Conservation (phyloP, 2,888 invertebrate genomes). For the Rhodophaea formosa region DNA sequence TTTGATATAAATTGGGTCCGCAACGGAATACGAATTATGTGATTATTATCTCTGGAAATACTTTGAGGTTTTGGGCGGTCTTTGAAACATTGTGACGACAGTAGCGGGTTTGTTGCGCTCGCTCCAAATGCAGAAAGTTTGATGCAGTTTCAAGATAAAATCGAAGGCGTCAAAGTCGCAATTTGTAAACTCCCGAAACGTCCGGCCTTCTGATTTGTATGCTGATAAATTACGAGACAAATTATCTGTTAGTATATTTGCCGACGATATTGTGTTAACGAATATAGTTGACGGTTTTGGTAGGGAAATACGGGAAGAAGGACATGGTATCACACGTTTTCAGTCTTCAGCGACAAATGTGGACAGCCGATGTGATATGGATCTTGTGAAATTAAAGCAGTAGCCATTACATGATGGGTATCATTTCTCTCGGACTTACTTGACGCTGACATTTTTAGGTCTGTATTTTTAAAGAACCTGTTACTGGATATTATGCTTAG, state of each 20-base stretch:
- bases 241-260: slow-evolving; percentile 28
- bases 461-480: too few relatives aligned
- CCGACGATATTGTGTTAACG: slow-evolving; percentile 17
- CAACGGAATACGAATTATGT: slow-evolving; percentile 35
- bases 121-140: slow-evolving; percentile 46
- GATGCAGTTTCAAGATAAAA: slow-evolving; percentile 56
- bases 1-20: slow-evolving; percentile 26
- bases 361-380: slow-evolving; percentile 40
- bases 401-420: not conserved
- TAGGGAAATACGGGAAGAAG: slow-evolving; percentile 8
- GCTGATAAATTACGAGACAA: slow-evolving; percentile 49
- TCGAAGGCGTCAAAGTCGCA: slow-evolving; percentile 61
- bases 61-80: slow-evolving; percentile 43
- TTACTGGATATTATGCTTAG: too few relatives aligned
- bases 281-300: slow-evolving; percentile 5
- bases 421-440: not conserved
- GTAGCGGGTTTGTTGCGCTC: not conserved
- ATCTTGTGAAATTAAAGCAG: slow-evolving; percentile 39
- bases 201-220: slow-evolving; percentile 53
- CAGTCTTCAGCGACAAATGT: slow-evolving; percentile 35
- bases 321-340: not conserved
- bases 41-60: slow-evolving; percentile 35
- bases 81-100: slow-evolving; percentile 21
- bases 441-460: not conserved
- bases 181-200: slow-evolving; percentile 68